A percentile compares a stretch with the other conserved stretches of the same genome.
These are phyloP conservation scores for Porphyrio hochstetteri DNA, from an alignment of 2,113 vertebrate species.

Conservation along the genomic window DNA sequence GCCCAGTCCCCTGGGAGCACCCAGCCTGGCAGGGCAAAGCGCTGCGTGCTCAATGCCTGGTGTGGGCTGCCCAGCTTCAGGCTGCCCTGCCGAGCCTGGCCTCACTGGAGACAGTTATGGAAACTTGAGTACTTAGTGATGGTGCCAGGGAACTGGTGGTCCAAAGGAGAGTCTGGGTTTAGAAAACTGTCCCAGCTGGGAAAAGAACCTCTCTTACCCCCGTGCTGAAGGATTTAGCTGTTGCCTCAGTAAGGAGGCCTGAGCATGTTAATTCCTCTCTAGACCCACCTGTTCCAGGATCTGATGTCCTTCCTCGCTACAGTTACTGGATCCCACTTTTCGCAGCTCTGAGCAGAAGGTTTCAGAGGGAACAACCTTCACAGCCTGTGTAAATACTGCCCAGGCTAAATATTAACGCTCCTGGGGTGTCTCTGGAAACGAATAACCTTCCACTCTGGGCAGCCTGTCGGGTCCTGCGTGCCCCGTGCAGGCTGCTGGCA, in stretches of 20 bases:
- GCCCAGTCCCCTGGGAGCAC: conserved; percentile 42
- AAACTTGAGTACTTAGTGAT: neutral
- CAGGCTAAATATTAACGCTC: neutral
- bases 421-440: neutral
- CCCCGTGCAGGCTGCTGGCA: neutral
- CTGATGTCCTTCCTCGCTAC: neutral
- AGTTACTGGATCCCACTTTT: neutral
- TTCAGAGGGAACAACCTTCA: neutral
- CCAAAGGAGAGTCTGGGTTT: conserved; percentile 7
- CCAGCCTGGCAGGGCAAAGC: conserved; percentile 36
- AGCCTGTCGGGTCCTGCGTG: rapidly evolving
- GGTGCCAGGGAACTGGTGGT: conserved; percentile 29
- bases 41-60: conserved; percentile 27
- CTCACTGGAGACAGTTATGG: conserved; percentile 25
- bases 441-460: rapidly evolving
- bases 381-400: neutral
- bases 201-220: neutral
- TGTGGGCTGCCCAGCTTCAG: neutral
- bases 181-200: neutral
- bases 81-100: conserved; percentile 18
- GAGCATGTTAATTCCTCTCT: neutral
- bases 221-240: neutral
- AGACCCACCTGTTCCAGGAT: neutral
- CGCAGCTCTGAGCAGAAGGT: neutral
- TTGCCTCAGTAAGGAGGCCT: neutral